These are phyloP conservation scores for Daktulosphaira vitifoliae DNA, from an alignment of 1,140 invertebrate species.

Conservation along the genomic window DNA sequence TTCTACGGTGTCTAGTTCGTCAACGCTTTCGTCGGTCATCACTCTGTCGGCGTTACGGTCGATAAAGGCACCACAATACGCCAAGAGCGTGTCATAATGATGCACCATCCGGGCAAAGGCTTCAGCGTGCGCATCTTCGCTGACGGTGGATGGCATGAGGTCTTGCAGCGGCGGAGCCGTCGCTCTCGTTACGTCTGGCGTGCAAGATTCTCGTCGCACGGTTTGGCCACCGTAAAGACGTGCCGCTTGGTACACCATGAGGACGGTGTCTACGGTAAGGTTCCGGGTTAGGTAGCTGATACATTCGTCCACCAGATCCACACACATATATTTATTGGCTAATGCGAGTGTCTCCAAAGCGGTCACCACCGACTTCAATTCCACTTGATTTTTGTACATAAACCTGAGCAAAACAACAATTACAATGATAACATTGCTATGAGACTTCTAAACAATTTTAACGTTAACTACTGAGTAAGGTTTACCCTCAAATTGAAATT, in stretches of 20 bases:
- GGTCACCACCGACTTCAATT: conserved; percentile 54
- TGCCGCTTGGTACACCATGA: conserved; percentile 47
- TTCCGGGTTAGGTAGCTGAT: conserved; percentile 51
- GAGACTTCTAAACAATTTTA: too few relatives aligned
- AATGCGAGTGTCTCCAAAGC: conserved; percentile 57
- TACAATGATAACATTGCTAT: too few relatives aligned
- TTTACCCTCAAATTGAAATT: too few relatives aligned
- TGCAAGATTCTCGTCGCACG: background rate
- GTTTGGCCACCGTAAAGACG: conserved; percentile 34
- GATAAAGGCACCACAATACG: conserved; percentile 42
- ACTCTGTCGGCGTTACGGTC: conserved; percentile 54
- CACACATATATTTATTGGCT: conserved; percentile 59
- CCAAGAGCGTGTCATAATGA: conserved; percentile 51
- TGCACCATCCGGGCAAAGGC: conserved; percentile 45
- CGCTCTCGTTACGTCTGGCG: background rate
- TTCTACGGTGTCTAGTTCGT: conserved; percentile 54
- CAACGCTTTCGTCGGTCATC: conserved; percentile 54
- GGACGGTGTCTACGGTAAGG: conserved; percentile 45
- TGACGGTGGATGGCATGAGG: background rate
- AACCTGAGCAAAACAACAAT: conserved; percentile 43
- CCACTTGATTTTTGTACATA: conserved; percentile 53
- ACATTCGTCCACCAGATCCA: conserved; percentile 52
- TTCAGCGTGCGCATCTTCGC: conserved; percentile 35
- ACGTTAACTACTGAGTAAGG: too few relatives aligned
- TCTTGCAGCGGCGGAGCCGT: conserved; percentile 16